phyloP scores from a whole-genome alignment of 2,888 invertebrate genomes.

The Drosophila meridionalis region DNA sequence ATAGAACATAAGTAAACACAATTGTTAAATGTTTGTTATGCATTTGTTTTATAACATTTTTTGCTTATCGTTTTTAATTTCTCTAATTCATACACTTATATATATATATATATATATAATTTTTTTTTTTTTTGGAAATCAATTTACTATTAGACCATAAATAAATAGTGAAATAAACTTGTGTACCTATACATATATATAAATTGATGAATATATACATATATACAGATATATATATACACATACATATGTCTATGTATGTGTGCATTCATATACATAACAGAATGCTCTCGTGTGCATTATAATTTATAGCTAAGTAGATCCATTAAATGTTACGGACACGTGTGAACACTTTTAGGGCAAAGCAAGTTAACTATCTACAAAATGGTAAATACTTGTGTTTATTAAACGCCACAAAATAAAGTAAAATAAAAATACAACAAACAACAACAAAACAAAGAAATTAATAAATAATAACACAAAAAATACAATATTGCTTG shows the following conservation, averaged over 20 bases:
- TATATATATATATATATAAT: neutral
- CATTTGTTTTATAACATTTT: constrained; percentile 65
- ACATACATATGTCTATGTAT: constrained; percentile 21
- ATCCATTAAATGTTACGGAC: constrained; percentile 57
- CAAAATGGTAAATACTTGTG: constrained; percentile 47
- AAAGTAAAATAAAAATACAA: constrained; percentile 31
- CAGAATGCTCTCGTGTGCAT: constrained; percentile 34
- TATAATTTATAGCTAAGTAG: constrained; percentile 45
- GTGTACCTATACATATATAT: constrained; percentile 64
- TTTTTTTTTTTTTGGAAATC: constrained; percentile 27
- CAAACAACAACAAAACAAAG: constrained; percentile 10
- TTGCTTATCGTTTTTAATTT: constrained; percentile 25
- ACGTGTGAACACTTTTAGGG: constrained; percentile 57
- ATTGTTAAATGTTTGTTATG: constrained; percentile 78
- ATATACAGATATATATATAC: constrained; percentile 9
- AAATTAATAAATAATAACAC: constrained; percentile 53
- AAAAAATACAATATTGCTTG: constrained; percentile 8
- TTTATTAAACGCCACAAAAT: constrained; percentile 51
- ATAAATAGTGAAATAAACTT: constrained; percentile 71
- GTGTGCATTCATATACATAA: neutral
- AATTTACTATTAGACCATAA: constrained; percentile 56
- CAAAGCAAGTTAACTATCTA: constrained; percentile 48
- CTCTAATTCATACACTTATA: neutral
- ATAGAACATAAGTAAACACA: constrained; percentile 21
- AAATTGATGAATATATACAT: constrained; percentile 34